Evolutionary conservation across 2,797 vertebrate genomes (phyloP), one percentile per base, ranked within the genome.

Genomic region (Phoeniculus purpureus): DNA sequence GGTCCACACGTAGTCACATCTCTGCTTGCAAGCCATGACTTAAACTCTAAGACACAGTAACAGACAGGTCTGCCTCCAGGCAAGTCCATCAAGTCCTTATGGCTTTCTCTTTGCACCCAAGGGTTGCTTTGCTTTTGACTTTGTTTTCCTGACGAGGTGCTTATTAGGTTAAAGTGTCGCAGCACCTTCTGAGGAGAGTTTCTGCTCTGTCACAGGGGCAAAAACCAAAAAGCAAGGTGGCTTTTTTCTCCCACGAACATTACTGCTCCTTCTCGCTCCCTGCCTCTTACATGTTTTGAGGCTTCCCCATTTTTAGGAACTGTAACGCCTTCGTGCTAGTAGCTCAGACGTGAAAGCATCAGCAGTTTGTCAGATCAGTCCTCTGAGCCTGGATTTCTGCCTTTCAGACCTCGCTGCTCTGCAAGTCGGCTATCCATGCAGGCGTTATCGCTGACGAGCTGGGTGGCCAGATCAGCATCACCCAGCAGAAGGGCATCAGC

Each of bases 341-440:
- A 40, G 19, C 48, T 80, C 9, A 58, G 68, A 40, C 64, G 43
- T 31, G 37, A 18, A 61, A 60, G 72, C 48, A 2, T 19, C 52
- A 65, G 68, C 48, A 10, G 45, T 45, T 47, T 76, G 73, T 32
- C 84, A 79, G 70, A 2, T 0, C 6, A 45, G 16, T 66, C 32
- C 55, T 47, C 83, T 80, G 62, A 78, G 73, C 66, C 56, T 54
- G 47, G 82, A 12, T 51, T 92, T 73, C 85, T 97, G 60, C 94
- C 54, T 97, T 98, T 87, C 95, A 98, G 98, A 98, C 98, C 5
- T 99, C 98, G 3, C 95, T 98, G 81, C 85, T 99, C 76, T 99
- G 98, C 96, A 98, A 98, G 96, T 96, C 98, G 1, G 98, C 98
- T 2, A 96, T 98, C 75, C 98, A 99, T 0, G 98, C 98, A 0